Base-by-base conservation (phyloP, 2,888 invertebrate genomes). In the Syrphus vitripennis region DNA sequence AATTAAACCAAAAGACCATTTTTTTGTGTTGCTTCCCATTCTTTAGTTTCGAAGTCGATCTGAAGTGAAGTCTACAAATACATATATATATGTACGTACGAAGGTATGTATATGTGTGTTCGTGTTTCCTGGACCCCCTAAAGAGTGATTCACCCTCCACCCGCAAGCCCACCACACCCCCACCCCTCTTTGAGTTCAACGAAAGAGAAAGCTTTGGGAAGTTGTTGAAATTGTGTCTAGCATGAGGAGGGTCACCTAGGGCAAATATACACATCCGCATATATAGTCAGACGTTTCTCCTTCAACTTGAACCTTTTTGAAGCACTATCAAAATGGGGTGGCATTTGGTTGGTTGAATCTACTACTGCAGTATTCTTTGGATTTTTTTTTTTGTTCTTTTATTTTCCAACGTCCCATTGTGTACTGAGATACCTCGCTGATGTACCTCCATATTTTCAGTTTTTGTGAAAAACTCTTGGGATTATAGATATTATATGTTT, bases 291-390 rank as follows among this genome's bases (percentile, higher is more conserved):
- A 84, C 84, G 45, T 55, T 84, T 84, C 84, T 84, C 84, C 84
- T 84, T 81, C 81, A 84, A 84, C 81, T 84, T 84, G 84, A 84
- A 84, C 84, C 84, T 76, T 72, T 69, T 67, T 80, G 61, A 67
- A 59, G 71, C 31, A 82, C 63, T 63, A 79, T 65, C 50, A 65
- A 57, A 48, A 40, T 40, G 42, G 26, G 42, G 55, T 10, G 50
- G 0, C 42, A 55, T 34, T 1, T 24, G 31, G 34, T n/a, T 63
- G 63, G 71, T 40, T 31, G 53, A 29, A 65, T 42, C 65, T n/a
- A n/a, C 29, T 71, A 70, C 70, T 70, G 75, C 65, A 71, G 61
- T 59, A 79, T 75, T 57, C 65, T 24, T 63, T 31, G 31, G 16
- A 5, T 70, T 12, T 63, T 40, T 80, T 67, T 19, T 6, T 55